Base-by-base conservation (phyloP, 1,140 invertebrate genomes). In the Ylistrum balloti region DNA sequence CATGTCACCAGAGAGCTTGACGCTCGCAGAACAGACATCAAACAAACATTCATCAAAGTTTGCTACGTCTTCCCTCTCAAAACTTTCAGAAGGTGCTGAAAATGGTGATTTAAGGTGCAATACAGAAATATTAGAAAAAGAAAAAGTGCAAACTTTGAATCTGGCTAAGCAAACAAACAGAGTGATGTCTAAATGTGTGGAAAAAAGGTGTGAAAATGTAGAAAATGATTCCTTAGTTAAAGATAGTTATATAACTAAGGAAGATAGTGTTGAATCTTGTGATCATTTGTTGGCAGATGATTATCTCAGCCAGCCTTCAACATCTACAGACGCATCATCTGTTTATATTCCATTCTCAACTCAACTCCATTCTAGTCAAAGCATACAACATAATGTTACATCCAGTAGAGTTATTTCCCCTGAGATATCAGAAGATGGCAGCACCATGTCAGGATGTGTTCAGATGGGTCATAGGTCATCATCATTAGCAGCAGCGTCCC, bases 291-390 rank as follows among this genome's bases (percentile, higher is more conserved):
- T 1, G 5, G 56, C 56, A 7, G 56, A 74, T 1, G 20, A 45
- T 45, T 45, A 45, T 74, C 56, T 74, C 56, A 74, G 5, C 56
- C 1, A n/a, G 11, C 22, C 56, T 28, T 74, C 56, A 9, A 17
- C 56, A n/a, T 74, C 56, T 74, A 74, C 56, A n/a, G 56, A 74
- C n/a, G 13, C 56, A 74, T 28, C 28, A 28, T n/a, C 56, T 28
- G 56, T 74, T 7, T 28, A 74, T n/a, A 74, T 74, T 74, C 56
- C 56, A 74, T 74, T 74, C 56, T 74, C 56, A 74, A 28, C 56
- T 17, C 45, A 56, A 22, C 13, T 3, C 45, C 22, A 74, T 74
- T 74, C 56, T 74, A 74, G 56, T 74, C 56, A 74, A n/a, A 74
- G 28, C 56, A 1, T 11, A 28, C 56, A n/a, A 5, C 22, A 5